These are phyloP conservation scores for Anthopleura xanthogrammica DNA, from an alignment of 92 coral and sea anemone genomes.

Conservation along the genomic window DNA sequence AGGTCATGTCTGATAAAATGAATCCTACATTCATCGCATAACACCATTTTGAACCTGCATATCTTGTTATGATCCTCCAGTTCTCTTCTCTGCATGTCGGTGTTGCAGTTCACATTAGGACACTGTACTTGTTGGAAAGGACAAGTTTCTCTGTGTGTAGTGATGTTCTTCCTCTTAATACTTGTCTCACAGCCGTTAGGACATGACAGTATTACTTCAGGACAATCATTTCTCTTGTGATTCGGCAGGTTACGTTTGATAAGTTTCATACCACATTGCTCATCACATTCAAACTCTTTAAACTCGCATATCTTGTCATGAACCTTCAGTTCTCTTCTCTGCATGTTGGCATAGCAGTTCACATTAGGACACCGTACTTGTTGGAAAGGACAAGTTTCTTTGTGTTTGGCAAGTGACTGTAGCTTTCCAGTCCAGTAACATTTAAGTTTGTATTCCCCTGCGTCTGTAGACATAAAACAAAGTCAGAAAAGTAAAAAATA, in stretches of 20 bases:
- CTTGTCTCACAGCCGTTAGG: too few species aligned
- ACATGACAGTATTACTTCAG: too few species aligned
- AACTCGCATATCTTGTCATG: too few species aligned
- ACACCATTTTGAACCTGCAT: not conserved
- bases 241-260: too few species aligned
- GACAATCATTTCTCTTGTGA: too few species aligned
- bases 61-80: not conserved
- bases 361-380: too few species aligned
- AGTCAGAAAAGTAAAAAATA: not conserved
- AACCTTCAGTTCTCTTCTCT: too few species aligned
- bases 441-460: not conserved
- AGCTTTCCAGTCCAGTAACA: slow-evolving; percentile 10
- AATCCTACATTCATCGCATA: not conserved
- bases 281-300: too few species aligned
- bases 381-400: too few species aligned
- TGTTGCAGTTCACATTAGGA: not conserved
- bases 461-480: not conserved
- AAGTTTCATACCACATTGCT: too few species aligned
- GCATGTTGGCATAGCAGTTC: too few species aligned
- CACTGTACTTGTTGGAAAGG: slow-evolving; percentile 7
- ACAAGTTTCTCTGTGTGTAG: not conserved
- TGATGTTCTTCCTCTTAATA: too few species aligned
- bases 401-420: not conserved
- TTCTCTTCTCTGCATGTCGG: not conserved
- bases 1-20: not conserved